Evolutionary conservation across 2,113 vertebrate genomes (phyloP).

Genomic region (Trogon surrucura): DNA sequence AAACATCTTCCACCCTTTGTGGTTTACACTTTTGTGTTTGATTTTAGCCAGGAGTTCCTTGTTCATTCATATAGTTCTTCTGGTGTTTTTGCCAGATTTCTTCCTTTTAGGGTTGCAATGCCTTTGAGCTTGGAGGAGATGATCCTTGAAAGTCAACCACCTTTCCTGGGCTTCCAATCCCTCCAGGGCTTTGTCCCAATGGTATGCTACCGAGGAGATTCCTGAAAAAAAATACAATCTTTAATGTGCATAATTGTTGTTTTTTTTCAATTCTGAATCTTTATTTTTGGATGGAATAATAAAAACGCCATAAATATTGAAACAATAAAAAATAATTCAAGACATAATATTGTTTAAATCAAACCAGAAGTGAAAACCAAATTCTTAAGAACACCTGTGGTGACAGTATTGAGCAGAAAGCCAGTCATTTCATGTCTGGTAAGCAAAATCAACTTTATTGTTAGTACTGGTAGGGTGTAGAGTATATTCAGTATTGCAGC

Average conservation of each 20-base stretch:
- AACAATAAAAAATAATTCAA: background rate
- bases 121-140: too few relatives aligned
- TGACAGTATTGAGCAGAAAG: background rate
- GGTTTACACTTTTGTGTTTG: too few relatives aligned
- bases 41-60: too few relatives aligned
- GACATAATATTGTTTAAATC: background rate
- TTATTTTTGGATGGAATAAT: background rate
- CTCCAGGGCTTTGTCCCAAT: too few relatives aligned
- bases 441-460: conserved; percentile 3
- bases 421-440: background rate
- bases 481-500: background rate
- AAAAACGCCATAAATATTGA: background rate
- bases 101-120: too few relatives aligned
- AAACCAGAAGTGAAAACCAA: background rate
- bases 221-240: background rate
- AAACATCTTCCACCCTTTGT: too few relatives aligned
- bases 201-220: too few relatives aligned
- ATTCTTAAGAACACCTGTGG: background rate
- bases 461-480: background rate
- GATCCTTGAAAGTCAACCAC: too few relatives aligned
- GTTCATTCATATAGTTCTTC: too few relatives aligned
- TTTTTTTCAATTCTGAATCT: background rate
- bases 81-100: too few relatives aligned
- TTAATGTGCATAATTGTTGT: background rate
- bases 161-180: too few relatives aligned